A percentile compares a stretch with the other conserved stretches of the same genome.
phyloP scores from a whole-genome alignment of 2,797 vertebrate genomes.

The Tapirus indicus region DNA sequence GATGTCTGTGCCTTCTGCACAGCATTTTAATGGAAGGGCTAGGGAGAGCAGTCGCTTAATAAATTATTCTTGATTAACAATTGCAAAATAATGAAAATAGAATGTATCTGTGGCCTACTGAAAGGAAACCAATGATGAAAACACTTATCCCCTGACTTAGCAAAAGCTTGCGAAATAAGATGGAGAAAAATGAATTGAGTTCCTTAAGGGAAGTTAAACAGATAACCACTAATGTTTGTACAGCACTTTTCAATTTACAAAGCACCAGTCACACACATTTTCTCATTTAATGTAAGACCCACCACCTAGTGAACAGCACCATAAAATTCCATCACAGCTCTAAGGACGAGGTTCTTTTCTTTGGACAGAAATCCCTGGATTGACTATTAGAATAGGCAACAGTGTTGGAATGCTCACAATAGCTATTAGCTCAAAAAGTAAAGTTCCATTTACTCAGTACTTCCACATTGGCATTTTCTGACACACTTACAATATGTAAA shows the following conservation, averaged over 20 bases:
- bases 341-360: not conserved
- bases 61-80: not conserved
- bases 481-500: not conserved
- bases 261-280: not conserved
- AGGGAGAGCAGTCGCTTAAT: not conserved
- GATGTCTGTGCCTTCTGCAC: not conserved
- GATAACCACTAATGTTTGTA: not conserved
- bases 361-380: not conserved
- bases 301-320: not conserved
- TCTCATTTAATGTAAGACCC: conserved; percentile 20
- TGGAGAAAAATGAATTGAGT: not conserved
- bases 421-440: not conserved
- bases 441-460: not conserved
- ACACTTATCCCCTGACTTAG: not conserved
- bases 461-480: not conserved
- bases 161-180: conserved; percentile 33
- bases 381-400: not conserved
- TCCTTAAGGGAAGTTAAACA: not conserved
- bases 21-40: not conserved
- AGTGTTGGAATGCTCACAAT: not conserved
- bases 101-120: not conserved
- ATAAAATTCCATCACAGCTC: not conserved
- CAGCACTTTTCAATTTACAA: not conserved
- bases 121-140: not conserved
- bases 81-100: not conserved